A percentile compares a stretch with the other conserved stretches of the same genome.
Evolutionary conservation across 2,113 vertebrate genomes (phyloP).

Genomic region (Leucoraja erinaceus): DNA sequence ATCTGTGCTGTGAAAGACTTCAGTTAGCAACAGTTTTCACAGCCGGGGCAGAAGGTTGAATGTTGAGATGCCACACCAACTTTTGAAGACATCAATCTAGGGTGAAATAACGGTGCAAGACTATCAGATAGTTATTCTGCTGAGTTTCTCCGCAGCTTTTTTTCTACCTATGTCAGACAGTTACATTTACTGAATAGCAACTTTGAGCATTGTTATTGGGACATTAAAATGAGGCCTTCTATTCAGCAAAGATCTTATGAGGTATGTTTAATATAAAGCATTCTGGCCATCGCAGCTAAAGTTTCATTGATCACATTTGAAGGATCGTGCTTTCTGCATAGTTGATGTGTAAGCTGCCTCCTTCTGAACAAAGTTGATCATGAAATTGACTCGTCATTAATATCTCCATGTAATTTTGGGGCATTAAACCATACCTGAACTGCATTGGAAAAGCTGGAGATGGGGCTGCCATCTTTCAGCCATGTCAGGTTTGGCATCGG

Average conservation of each 20-base stretch:
- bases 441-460: conserved; percentile 73
- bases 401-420: background rate
- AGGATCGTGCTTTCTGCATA: background rate
- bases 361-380: background rate
- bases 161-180: background rate
- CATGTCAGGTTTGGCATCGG: conserved; percentile 84
- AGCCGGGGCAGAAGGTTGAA: background rate
- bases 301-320: background rate
- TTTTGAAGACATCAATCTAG: background rate
- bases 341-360: background rate
- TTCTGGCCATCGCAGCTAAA: background rate
- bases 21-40: background rate
- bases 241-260: background rate
- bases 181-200: background rate
- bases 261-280: background rate
- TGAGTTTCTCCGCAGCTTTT: no score
- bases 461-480: conserved; percentile 90
- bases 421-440: conserved; percentile 68
- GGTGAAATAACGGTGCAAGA: background rate
- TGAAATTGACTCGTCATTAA: background rate
- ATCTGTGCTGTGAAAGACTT: background rate
- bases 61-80: background rate
- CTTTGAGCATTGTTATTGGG: background rate
- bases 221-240: background rate
- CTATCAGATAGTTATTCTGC: background rate